phyloP scores from a whole-genome alignment of 2,888 invertebrate genomes.

The Rhingia campestris region DNA sequence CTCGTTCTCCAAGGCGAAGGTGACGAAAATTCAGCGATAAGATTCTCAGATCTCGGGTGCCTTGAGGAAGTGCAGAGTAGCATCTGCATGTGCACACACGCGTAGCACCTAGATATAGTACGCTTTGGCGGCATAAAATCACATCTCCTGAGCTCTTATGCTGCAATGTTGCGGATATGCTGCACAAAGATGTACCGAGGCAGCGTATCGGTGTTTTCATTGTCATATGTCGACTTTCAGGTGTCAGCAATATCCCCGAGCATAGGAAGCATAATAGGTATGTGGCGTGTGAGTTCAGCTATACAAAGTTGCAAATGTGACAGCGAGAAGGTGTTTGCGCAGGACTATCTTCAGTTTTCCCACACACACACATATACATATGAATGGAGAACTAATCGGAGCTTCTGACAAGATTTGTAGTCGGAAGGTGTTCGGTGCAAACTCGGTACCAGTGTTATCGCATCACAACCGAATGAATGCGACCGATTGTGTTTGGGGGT shows the following conservation, averaged over 20 bases:
- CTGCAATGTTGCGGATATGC: slow-evolving; percentile 13
- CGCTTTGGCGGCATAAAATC: slow-evolving; percentile 59
- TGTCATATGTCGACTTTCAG: slow-evolving; percentile 67
- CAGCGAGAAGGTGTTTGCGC: slow-evolving; percentile 37
- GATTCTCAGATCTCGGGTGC: slow-evolving; percentile 27
- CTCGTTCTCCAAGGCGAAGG: slow-evolving; percentile 20
- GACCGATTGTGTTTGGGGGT: slow-evolving; percentile 7
- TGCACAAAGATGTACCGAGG: slow-evolving; percentile 19
- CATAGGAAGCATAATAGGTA: slow-evolving; percentile 30
- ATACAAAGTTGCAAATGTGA: neutral
- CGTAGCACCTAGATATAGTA: neutral
- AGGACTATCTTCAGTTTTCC: slow-evolving; percentile 10
- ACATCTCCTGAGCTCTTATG: neutral
- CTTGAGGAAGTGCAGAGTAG: slow-evolving; percentile 34
- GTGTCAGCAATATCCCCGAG: slow-evolving; percentile 54
- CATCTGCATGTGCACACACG: slow-evolving; percentile 39
- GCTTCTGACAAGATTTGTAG: slow-evolving; percentile 32
- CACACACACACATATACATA: neutral
- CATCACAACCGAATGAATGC: slow-evolving; percentile 22
- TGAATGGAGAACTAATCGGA: slow-evolving; percentile 45
- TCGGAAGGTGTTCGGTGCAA: neutral
- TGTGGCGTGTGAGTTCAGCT: neutral
- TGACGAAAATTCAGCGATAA: slow-evolving; percentile 68
- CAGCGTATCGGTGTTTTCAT: slow-evolving; percentile 43
- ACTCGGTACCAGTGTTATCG: neutral